Percentiles rank a stretch among this genome's conserved stretches.
phyloP scores from a whole-genome alignment of 2,888 invertebrate species.

The Abrostola tripartita region DNA sequence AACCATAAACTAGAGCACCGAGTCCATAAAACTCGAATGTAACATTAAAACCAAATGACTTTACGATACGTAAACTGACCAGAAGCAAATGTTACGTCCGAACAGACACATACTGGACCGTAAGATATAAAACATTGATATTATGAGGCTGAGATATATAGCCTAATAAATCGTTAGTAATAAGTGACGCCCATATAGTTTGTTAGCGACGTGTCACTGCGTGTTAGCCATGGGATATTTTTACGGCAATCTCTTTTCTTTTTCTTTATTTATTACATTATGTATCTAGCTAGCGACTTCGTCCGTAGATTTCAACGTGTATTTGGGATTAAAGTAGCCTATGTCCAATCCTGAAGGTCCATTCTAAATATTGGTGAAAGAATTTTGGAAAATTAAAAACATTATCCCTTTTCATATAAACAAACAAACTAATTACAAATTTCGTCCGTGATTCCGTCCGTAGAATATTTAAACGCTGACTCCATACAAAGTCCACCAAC shows the following conservation, averaged over 20 bases:
- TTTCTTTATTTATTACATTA: background rate
- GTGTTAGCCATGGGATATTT: constrained; percentile 20
- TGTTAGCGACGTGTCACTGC: constrained; percentile 25
- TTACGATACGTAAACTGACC: constrained; percentile 37
- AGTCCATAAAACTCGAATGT: background rate
- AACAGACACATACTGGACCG: background rate
- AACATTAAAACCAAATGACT: constrained; percentile 25
- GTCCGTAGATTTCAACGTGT: too few relatives aligned
- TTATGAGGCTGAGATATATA: constrained; percentile 30
- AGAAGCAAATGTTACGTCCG: constrained; percentile 5
- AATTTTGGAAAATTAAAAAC: too few relatives aligned
- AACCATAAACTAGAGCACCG: background rate
- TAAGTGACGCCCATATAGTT: constrained; percentile 51
- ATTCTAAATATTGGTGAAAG: too few relatives aligned
- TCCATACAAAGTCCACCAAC: too few relatives aligned
- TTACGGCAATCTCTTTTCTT: constrained; percentile 22
- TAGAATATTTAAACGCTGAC: too few relatives aligned
- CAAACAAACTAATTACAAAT: too few relatives aligned
- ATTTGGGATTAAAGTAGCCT: too few relatives aligned
- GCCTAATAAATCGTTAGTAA: constrained; percentile 36
- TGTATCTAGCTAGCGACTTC: too few relatives aligned
- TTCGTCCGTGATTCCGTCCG: too few relatives aligned
- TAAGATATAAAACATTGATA: constrained; percentile 42
- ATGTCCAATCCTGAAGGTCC: too few relatives aligned
- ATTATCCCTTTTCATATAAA: too few relatives aligned